Evolutionary conservation across 1,140 invertebrate genomes (phyloP), one percentile per base, ranked within the genome.

Genomic region (Calliopsis andreniformis): DNA sequence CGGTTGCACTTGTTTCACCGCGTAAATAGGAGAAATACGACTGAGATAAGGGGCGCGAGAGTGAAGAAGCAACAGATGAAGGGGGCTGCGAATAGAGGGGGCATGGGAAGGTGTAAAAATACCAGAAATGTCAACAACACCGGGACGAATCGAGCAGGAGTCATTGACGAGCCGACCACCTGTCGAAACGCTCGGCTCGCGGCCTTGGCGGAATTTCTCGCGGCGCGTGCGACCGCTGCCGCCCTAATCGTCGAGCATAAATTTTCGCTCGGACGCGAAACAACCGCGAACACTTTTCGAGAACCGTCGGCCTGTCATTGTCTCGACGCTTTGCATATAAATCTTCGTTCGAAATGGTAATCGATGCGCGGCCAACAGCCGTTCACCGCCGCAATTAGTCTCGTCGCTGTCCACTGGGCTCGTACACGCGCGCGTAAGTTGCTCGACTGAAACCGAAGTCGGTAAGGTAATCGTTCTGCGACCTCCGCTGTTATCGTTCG

Each of bases 331-430:
- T 39, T 25, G 32, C 18, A 3, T n/a, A 67, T 75, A 75, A 67
- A 75, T 75, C 71, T 66, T 58, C 30, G 16, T 56, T 64, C 62
- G 45, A 72, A n/a, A 72, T 42, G 69, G 59, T 53, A 63, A 72
- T 72, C 69, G 59, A 42, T 45, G 30, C 32, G 56, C 56, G 23
- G n/a, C 58, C 45, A 58, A 42, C 53, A 28, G 55, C 18, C 35
- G 16, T 55, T 35, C 20, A 30, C 1, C 45, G 23, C 30, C 23
- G 23, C 20, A 49, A 42, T 20, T 43, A 63, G 49, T 49, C 58
- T 51, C 20, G 6, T n/a, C n/a, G n/a, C n/a, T n/a, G n/a, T n/a
- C n/a, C n/a, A 20, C 10, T 18, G 10, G 39, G 51, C 30, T 32
- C 16, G 35, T 39, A 39, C 30, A 16, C 56, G 56, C n/a, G n/a